These are phyloP conservation scores for Vultur gryphus DNA, from an alignment of 2,797 vertebrate species.

Conservation along the genomic window DNA sequence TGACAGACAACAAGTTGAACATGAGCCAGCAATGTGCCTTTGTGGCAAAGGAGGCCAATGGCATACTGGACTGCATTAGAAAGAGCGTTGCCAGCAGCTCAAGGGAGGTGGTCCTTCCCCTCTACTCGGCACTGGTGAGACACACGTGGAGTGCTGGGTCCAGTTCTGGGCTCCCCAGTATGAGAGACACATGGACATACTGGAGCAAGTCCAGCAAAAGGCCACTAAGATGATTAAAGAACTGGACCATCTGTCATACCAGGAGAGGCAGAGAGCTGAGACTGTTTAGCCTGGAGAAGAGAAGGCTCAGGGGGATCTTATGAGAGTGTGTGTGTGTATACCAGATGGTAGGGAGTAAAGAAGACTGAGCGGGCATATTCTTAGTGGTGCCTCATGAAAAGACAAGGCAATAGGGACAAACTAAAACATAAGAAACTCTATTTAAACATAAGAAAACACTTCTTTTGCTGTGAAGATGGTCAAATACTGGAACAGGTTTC, in stretches of 20 bases:
- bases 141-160: not conserved
- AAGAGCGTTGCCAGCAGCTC: not conserved
- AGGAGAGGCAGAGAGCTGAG: not conserved
- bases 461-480: not conserved
- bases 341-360: slow-evolving; percentile 15
- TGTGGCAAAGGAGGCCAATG: not conserved
- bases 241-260: not conserved
- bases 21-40: not conserved
- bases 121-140: not conserved
- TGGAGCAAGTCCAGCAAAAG: not conserved
- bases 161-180: not conserved
- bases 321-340: not conserved
- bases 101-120: not conserved
- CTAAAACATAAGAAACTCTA: not conserved
- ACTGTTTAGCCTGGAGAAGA: slow-evolving; percentile 1
- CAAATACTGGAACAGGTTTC: not conserved
- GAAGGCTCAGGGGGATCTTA: not conserved
- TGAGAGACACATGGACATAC: not conserved
- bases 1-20: not conserved
- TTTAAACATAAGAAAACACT: not conserved
- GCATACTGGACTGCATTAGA: not conserved
- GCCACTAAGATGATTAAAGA: not conserved
- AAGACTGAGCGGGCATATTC: not conserved
- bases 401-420: not conserved
- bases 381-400: not conserved